Evolutionary conservation across 1,140 invertebrate species (phyloP).

Genomic region (Habropoda laboriosa): DNA sequence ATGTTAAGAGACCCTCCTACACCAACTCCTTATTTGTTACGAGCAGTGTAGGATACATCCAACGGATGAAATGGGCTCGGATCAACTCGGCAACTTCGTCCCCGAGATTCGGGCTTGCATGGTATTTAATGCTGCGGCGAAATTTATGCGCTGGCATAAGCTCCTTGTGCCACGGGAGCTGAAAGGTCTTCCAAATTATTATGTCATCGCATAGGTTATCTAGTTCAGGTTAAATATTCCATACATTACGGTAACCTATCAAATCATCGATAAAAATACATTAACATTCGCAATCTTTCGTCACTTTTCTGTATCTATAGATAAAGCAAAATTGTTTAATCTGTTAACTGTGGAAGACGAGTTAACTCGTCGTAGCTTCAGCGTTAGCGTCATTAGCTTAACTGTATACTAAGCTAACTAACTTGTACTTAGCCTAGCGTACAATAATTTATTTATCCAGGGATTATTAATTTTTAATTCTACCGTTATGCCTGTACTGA

Average conservation of each 20-base stretch:
- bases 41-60: slow-evolving; percentile 14
- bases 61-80: slow-evolving; percentile 15
- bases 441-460: too few relatives aligned
- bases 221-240: background rate
- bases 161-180: background rate
- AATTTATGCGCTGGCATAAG: slow-evolving; percentile 24
- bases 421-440: too few relatives aligned
- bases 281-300: too few relatives aligned
- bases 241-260: too few relatives aligned
- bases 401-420: too few relatives aligned
- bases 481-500: too few relatives aligned
- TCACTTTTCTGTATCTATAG: too few relatives aligned
- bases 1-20: background rate
- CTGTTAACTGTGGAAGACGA: too few relatives aligned
- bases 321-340: background rate
- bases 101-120: background rate
- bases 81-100: slow-evolving; percentile 25
- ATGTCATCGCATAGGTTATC: background rate
- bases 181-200: slow-evolving; percentile 24
- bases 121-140: slow-evolving; percentile 8
- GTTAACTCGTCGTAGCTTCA: too few relatives aligned
- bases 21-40: slow-evolving; percentile 31
- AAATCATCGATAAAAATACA: background rate
- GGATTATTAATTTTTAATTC: too few relatives aligned
- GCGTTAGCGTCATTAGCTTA: too few relatives aligned